A percentile compares a stretch with the other conserved stretches of the same genome.
Conservation (phyloP, 2,113 vertebrate species). For the Acanthochromis polyacanthus region DNA sequence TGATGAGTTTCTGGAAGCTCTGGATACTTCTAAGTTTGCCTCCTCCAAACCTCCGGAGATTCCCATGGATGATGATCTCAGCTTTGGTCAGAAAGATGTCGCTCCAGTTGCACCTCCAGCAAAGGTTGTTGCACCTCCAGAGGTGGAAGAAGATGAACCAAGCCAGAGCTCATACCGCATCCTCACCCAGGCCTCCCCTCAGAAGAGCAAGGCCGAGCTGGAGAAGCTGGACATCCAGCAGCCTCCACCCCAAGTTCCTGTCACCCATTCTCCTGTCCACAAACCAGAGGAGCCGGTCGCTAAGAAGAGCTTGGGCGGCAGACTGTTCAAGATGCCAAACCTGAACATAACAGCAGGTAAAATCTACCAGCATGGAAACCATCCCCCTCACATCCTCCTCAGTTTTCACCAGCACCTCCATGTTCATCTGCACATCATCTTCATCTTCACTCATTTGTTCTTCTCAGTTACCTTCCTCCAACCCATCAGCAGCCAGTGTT, state of each 20-base stretch:
- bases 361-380: slow-evolving; percentile 67
- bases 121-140: slow-evolving; percentile 8
- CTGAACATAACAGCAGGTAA: slow-evolving; percentile 83
- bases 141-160: slow-evolving; percentile 51
- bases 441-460: slow-evolving; percentile 55
- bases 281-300: slow-evolving; percentile 56
- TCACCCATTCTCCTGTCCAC: slow-evolving; percentile 44
- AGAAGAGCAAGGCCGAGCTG: slow-evolving; percentile 80
- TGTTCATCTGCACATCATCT: slow-evolving; percentile 44
- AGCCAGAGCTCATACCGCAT: slow-evolving; percentile 76
- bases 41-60: slow-evolving; percentile 74
- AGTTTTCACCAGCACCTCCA: slow-evolving; percentile 52
- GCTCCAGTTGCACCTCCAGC: background rate
- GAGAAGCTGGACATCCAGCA: slow-evolving; percentile 73
- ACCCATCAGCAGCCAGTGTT: slow-evolving; percentile 11
- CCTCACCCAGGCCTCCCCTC: slow-evolving; percentile 72
- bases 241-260: slow-evolving; percentile 44
- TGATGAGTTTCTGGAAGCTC: slow-evolving; percentile 85
- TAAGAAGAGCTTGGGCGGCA: slow-evolving; percentile 61
- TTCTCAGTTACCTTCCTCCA: slow-evolving; percentile 7
- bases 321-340: slow-evolving; percentile 71
- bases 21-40: slow-evolving; percentile 81
- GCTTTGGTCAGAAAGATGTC: slow-evolving; percentile 58
- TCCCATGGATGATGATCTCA: slow-evolving; percentile 74
- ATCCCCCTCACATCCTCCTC: slow-evolving; percentile 44